Evolutionary conservation across 2,113 vertebrate species (phyloP), one percentile per base, ranked within the genome.

Genomic region (Epinephelus fuscoguttatus): DNA sequence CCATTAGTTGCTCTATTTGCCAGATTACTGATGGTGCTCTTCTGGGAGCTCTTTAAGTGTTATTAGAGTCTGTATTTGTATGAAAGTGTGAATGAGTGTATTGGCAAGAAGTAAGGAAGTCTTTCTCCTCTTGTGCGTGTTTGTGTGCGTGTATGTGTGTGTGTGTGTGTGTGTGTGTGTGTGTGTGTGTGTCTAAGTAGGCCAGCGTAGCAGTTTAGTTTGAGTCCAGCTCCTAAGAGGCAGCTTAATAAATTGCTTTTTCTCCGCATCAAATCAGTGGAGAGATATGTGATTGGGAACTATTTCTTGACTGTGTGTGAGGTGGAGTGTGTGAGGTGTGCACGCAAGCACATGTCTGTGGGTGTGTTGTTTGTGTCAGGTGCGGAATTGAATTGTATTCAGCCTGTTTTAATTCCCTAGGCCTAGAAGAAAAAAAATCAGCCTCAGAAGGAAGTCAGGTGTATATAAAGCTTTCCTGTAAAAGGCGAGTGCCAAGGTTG

Each of bases 161-260:
- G 55, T 63, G 56, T 89, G 69, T 55, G 55, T 62, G 45, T 47
- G 62, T 59, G 60, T 63, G 69, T 55, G 53, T 77, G 55, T 62
- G 45, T 47, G 62, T 59, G 60, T 63, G 56, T 89, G 69, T 55
- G 53, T 77, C 55, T 85, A 89, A 92, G 78, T 88, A 90, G 90
- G 88, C 85, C 85, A 85, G 84, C 42, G 53, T 78, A 81, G 82
- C 76, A 84, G 88, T 90, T 88, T 80, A 88, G 89, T 90, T 89
- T 90, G 79, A 89, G 84, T 90, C 87, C 82, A 53, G 66, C 83
- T 89, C 93, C 90, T 92, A 79, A 91, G 92, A 92, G 92, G 80
- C 81, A 64, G 67, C 92, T 91, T 94, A 93, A 93, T 93, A 94
- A 93, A 94, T 93, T 91, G 92, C 89, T 91, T 93, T 93, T 91